Percentiles rank a stretch among this genome's conserved stretches.
Conservation (phyloP, 2,888 invertebrate genomes). For the Cetonia aurata region DNA sequence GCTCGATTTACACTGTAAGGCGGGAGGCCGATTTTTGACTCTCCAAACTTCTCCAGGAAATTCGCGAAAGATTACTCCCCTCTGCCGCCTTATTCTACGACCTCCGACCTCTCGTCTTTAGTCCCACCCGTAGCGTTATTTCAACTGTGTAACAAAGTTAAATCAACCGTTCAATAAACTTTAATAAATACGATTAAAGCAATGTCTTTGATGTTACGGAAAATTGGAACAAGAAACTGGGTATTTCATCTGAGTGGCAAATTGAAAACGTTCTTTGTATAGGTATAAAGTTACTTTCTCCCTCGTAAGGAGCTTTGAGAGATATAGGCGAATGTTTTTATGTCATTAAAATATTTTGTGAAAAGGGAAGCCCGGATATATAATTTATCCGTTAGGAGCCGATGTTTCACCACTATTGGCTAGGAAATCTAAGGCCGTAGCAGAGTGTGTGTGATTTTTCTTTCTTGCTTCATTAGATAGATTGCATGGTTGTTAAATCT, state of each 20-base stretch:
- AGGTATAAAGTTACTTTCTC: background rate
- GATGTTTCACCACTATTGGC: no score
- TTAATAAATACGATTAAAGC: slow-evolving; percentile 34
- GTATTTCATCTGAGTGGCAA: slow-evolving; percentile 7
- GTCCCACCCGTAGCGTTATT: slow-evolving; percentile 3
- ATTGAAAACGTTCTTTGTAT: slow-evolving; percentile 16
- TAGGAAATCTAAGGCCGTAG: no score
- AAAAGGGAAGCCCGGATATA: no score
- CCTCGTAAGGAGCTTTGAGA: background rate
- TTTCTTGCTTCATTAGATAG: no score
- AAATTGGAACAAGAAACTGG: slow-evolving; percentile 10
- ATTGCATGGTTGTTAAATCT: no score
- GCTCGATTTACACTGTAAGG: no score
- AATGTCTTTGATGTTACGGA: slow-evolving; percentile 34
- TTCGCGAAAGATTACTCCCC: slow-evolving; percentile 2
- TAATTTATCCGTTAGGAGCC: no score
- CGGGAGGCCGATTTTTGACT: no score
- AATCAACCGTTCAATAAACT: slow-evolving; percentile 36
- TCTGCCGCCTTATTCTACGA: background rate
- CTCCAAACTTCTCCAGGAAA: background rate
- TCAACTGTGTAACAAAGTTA: slow-evolving; percentile 31
- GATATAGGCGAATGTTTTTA: background rate
- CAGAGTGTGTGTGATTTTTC: no score
- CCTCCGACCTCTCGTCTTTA: background rate
- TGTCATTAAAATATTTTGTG: background rate